Conservation (phyloP, 2,888 invertebrate species). For the Vannuccia rotundouncinata region DNA sequence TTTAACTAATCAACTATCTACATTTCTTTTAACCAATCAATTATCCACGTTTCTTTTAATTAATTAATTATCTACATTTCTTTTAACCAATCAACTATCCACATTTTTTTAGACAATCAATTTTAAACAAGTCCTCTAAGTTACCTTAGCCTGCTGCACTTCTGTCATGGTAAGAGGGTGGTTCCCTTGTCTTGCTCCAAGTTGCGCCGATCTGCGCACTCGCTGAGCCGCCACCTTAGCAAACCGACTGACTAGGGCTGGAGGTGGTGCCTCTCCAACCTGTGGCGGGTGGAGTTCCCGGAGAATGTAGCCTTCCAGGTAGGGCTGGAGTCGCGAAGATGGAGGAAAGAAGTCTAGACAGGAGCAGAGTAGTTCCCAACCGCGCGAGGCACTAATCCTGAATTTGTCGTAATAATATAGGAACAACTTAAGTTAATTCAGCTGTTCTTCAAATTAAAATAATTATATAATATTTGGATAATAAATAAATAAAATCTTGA, state of each 20-base stretch:
- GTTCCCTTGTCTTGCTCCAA: neutral
- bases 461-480: no score
- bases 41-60: no score
- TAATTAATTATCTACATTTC: no score
- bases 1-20: no score
- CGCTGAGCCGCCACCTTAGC: neutral
- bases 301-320: slow-evolving; percentile 63
- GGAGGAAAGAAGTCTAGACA: slow-evolving; percentile 89
- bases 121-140: no score
- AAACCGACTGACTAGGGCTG: slow-evolving; percentile 41
- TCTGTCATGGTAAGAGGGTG: neutral
- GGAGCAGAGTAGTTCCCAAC: slow-evolving; percentile 91
- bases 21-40: no score
- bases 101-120: no score
- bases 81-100: no score
- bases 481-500: no score
- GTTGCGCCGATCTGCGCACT: neutral
- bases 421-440: no score
- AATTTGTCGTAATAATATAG: no score
- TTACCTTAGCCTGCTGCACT: neutral
- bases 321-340: slow-evolving; percentile 78
- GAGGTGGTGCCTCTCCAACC: neutral
- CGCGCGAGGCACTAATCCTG: slow-evolving; percentile 71
- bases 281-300: neutral
- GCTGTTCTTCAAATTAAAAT: no score